Conservation (phyloP, 1,140 invertebrate genomes). For the Dolichoris vasculosae region DNA sequence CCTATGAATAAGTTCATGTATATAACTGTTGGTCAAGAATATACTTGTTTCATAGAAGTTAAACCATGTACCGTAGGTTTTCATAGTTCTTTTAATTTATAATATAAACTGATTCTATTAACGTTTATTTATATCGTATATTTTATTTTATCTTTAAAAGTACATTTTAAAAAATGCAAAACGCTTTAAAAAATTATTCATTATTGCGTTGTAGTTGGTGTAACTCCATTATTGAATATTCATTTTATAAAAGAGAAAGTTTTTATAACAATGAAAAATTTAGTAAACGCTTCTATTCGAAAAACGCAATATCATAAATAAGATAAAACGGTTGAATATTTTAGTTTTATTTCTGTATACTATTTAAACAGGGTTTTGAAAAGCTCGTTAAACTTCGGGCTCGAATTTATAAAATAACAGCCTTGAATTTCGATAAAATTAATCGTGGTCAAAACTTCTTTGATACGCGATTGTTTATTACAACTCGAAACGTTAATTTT, state of each 20-base stretch:
- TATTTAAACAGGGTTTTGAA: no score
- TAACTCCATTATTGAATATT: background rate
- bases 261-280: background rate
- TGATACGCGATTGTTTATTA: no score
- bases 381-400: no score
- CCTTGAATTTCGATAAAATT: background rate
- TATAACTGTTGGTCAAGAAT: background rate
- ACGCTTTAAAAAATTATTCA: background rate
- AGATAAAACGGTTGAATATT: no score
- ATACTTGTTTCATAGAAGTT: background rate
- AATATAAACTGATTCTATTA: background rate
- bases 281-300: no score
- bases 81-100: background rate
- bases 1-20: slow-evolving; percentile 3
- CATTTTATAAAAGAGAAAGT: background rate
- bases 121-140: background rate
- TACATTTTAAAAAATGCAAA: slow-evolving; percentile 1
- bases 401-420: no score
- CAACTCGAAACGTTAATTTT: no score
- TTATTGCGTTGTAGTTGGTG: background rate
- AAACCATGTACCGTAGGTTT: no score
- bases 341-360: no score
- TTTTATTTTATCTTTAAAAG: background rate
- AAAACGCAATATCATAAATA: no score
- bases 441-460: no score